phyloP scores from a whole-genome alignment of 2,888 invertebrate genomes.

The Polietes domitor region DNA sequence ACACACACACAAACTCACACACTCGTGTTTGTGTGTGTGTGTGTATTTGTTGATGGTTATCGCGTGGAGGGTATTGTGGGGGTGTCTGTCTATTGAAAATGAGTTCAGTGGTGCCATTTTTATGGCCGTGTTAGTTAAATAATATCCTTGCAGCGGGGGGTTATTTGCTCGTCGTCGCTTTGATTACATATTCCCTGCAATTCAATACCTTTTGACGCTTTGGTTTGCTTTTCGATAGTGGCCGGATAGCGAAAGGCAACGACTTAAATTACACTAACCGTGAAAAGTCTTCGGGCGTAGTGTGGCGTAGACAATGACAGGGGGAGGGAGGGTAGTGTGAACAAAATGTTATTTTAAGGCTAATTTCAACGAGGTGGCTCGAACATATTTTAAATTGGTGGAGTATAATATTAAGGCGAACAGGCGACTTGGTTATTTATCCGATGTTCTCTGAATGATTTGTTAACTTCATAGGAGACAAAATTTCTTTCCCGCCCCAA shows the following conservation, averaged over 20 bases:
- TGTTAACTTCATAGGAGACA: too few relatives aligned
- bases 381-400: too few relatives aligned
- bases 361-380: too few relatives aligned
- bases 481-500: too few relatives aligned
- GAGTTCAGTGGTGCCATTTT: constrained; percentile 20
- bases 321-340: too few relatives aligned
- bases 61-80: neutral
- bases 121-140: constrained; percentile 22
- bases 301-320: too few relatives aligned
- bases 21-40: neutral
- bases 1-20: too few relatives aligned
- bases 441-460: too few relatives aligned
- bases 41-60: too few relatives aligned
- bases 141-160: neutral
- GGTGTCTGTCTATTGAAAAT: neutral
- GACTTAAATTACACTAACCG: neutral
- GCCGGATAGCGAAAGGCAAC: neutral
- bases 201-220: constrained; percentile 21
- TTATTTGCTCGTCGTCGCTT: constrained; percentile 7
- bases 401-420: too few relatives aligned
- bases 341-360: too few relatives aligned
- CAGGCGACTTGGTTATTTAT: too few relatives aligned
- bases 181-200: constrained; percentile 19
- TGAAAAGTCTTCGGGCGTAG: neutral
- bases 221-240: neutral